These are phyloP conservation scores for Cochlearius cochlearius DNA, from an alignment of 2,113 vertebrate species.

Conservation along the genomic window DNA sequence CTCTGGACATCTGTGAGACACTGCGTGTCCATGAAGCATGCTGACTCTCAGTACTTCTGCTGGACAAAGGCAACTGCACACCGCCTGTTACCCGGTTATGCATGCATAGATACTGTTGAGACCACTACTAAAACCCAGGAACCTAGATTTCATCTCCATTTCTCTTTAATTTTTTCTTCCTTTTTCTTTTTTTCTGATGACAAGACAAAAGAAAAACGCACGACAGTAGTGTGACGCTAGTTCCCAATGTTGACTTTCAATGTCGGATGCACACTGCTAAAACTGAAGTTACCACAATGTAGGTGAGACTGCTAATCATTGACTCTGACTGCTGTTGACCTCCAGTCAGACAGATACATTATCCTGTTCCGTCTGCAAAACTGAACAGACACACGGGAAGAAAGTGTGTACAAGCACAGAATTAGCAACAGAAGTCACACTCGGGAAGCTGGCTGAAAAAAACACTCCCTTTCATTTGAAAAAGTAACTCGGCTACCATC, in stretches of 20 bases:
- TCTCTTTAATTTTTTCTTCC: neutral
- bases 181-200: neutral
- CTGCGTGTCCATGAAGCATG: fast-evolving
- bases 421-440: neutral
- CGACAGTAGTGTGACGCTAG: neutral
- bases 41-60: neutral
- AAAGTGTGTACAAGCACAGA: neutral
- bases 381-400: neutral
- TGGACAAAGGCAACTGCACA: neutral
- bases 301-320: neutral
- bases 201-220: neutral
- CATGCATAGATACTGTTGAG: neutral
- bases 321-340: neutral
- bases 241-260: neutral
- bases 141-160: neutral
- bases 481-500: neutral
- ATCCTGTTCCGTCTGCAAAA: neutral
- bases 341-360: neutral
- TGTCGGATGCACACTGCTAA: neutral
- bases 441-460: neutral
- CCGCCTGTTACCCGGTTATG: neutral
- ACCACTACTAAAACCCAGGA: neutral
- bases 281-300: neutral
- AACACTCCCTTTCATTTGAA: fast-evolving
- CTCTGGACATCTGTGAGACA: neutral